Conservation (phyloP, 30 jellyfish, hydroid and myxozoan species). For the Haliclystus octoradiatus region DNA sequence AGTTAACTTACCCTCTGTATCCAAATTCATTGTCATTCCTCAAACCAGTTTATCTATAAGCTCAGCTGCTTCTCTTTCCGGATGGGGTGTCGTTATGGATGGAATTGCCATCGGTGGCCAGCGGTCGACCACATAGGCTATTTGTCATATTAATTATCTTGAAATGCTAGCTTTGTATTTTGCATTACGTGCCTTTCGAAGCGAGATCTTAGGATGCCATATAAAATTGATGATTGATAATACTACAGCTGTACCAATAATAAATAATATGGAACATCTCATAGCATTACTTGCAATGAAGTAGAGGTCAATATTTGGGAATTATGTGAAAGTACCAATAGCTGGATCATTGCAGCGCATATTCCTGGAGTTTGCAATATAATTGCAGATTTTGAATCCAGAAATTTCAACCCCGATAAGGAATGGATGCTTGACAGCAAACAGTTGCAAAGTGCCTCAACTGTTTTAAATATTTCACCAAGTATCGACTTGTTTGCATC, state of each 20-base stretch:
- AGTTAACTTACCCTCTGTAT: not conserved
- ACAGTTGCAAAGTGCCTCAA: not conserved
- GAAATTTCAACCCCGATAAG: conserved; percentile 8
- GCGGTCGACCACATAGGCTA: conserved; percentile 14
- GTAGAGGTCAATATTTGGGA: conserved; percentile 10
- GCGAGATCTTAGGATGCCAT: not conserved
- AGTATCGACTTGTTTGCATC: conserved; percentile 25
- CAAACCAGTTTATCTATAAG: conserved; percentile 2
- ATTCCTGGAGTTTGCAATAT: conserved; percentile 19
- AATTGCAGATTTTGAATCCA: conserved; percentile 24
- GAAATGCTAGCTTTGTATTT: conserved; percentile 10
- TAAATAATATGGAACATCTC: conserved; percentile 21
- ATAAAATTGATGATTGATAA: conserved; percentile 24
- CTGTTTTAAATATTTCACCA: conserved; percentile 8
- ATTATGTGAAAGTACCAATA: conserved; percentile 5
- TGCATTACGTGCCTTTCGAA: conserved; percentile 10
- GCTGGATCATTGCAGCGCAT: conserved; percentile 27
- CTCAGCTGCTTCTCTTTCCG: conserved; percentile 19
- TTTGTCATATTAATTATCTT: conserved; percentile 6
- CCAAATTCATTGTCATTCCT: not conserved
- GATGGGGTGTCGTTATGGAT: conserved; percentile 34
- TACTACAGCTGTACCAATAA: conserved; percentile 24
- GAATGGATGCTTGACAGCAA: conserved; percentile 23
- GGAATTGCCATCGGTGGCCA: conserved; percentile 3
- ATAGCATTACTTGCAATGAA: conserved; percentile 5